A percentile compares a stretch with the other conserved stretches of the same genome.
Evolutionary conservation across 2,113 vertebrate species (phyloP).

Genomic region (Mormyrus lacerda): DNA sequence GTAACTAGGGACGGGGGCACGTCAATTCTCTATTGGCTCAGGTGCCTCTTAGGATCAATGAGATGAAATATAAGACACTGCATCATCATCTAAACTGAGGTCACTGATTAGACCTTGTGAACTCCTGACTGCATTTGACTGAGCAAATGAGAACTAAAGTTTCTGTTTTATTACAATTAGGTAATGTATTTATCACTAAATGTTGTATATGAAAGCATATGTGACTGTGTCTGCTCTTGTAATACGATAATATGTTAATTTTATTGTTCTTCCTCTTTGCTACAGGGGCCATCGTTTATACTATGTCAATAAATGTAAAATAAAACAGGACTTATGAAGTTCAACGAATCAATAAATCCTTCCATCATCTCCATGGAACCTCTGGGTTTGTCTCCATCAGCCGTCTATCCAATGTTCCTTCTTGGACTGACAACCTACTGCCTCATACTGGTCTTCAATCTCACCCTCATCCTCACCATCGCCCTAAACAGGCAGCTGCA

Average conservation of each 20-base stretch:
- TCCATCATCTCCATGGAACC: slow-evolving; percentile 18
- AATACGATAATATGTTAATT: background rate
- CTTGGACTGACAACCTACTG: slow-evolving; percentile 12
- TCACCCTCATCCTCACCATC: slow-evolving; percentile 20
- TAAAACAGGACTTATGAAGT: background rate
- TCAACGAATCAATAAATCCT: background rate
- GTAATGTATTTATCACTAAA: background rate
- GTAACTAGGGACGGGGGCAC: background rate
- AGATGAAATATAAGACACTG: background rate
- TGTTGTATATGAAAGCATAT: background rate
- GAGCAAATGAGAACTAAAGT: background rate
- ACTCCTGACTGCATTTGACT: background rate
- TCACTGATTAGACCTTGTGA: background rate
- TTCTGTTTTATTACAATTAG: background rate
- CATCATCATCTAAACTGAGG: background rate
- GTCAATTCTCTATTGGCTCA: background rate
- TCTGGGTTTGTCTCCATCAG: slow-evolving; percentile 1
- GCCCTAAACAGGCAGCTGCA: slow-evolving; percentile 20
- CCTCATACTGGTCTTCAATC: slow-evolving; percentile 21
- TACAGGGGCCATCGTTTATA: background rate
- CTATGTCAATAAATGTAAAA: background rate
- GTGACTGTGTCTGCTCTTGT: background rate
- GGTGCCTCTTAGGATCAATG: background rate
- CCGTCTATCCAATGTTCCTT: background rate
- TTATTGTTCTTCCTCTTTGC: background rate